Evolutionary conservation across 1,140 invertebrate genomes (phyloP).

Genomic region (Chironomus striatipennis): DNA sequence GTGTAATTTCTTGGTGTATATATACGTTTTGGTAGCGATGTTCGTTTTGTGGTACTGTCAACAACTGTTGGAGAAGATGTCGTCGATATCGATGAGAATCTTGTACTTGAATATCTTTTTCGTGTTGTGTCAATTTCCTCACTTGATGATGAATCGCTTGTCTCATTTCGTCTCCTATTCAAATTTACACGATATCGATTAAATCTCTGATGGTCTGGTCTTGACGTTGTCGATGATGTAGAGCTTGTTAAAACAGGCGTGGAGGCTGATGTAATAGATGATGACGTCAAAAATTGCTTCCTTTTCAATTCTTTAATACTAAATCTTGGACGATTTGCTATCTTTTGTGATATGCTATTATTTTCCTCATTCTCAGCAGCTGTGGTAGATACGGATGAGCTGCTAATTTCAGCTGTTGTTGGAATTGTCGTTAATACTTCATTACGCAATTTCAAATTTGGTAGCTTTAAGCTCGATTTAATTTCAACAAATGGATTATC

Average conservation of each 20-base stretch:
- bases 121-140: not conserved
- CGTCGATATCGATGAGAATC: not conserved
- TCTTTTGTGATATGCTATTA: not conserved
- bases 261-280: not conserved
- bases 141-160: not conserved
- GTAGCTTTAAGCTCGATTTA: not conserved
- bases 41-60: not conserved
- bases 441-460: constrained; percentile 4
- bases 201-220: not conserved
- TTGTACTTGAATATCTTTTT: not conserved
- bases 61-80: not conserved
- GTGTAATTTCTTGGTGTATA: not conserved
- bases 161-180: constrained; percentile 5
- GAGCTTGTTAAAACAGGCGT: not conserved
- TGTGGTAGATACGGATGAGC: not conserved
- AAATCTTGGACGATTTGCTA: not conserved
- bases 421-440: not conserved
- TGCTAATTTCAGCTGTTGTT: not conserved
- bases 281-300: not conserved
- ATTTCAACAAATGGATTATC: not conserved
- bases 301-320: not conserved
- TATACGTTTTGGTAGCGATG: not conserved
- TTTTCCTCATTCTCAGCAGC: not conserved
- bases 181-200: constrained; percentile 16
- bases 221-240: not conserved